Conservation (phyloP, 2,797 vertebrate genomes). For the Sphaeramia orbicularis region DNA sequence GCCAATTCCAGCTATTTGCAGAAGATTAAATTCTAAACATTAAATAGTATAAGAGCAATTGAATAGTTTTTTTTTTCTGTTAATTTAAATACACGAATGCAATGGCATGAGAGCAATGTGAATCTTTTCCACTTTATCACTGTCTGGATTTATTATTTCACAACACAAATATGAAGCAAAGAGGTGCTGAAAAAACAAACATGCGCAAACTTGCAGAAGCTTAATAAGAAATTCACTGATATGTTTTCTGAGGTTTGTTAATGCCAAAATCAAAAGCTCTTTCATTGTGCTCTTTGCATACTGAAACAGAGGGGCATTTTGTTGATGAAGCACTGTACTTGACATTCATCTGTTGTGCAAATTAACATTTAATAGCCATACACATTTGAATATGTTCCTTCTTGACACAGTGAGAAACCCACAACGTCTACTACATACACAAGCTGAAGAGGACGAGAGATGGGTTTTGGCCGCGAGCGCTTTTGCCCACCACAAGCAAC, state of each 20-base stretch:
- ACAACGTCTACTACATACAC: constrained; percentile 45
- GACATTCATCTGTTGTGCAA: constrained; percentile 81
- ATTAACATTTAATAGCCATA: constrained; percentile 84
- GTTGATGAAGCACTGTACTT: constrained; percentile 76
- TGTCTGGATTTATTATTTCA: background rate
- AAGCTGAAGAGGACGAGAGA: constrained; percentile 61
- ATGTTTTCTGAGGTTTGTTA: constrained; percentile 33
- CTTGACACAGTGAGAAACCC: constrained; percentile 74
- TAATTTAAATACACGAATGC: background rate
- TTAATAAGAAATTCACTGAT: constrained; percentile 37
- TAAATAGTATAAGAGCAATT: background rate
- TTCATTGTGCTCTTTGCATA: constrained; percentile 53
- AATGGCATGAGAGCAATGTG: background rate
- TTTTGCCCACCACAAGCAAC: constrained; percentile 72
- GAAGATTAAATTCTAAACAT: constrained; percentile 17
- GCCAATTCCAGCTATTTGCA: constrained; percentile 37
- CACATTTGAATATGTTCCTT: constrained; percentile 81
- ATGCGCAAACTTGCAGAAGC: constrained; percentile 36
- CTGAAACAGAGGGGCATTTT: constrained; percentile 72
- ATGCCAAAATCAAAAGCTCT: constrained; percentile 58
- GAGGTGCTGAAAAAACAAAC: background rate
- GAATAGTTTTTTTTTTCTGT: background rate
- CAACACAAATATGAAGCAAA: background rate
- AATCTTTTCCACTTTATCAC: constrained; percentile 1
- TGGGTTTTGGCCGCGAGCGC: constrained; percentile 73